Base-by-base conservation (phyloP, 2,113 vertebrate species). In the Orcinus orca region DNA sequence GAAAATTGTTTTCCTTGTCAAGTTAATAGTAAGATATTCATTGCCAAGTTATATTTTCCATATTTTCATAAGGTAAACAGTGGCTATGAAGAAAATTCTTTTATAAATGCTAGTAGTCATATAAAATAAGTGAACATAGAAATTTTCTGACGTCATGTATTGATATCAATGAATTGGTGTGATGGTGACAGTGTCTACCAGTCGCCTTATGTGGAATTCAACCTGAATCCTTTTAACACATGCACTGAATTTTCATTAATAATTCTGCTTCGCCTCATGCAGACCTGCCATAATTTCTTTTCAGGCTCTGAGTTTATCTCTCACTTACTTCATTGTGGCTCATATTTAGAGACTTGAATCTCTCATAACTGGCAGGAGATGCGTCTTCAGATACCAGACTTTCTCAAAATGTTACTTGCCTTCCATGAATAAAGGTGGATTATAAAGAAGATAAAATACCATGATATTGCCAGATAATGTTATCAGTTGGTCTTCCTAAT, bases 291-390 rank as follows among this genome's bases (percentile, higher is more conserved):
- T 38, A 47, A 36, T 79, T 95, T 73, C 33, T 79, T 47, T 65
- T 92, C 92, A 81, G 55, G 21, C 50, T 33, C 41, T 62, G 23
- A 93, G 36, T 93, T 86, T 65, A 74, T 31, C 94, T 79, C 74
- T 97, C 1, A 74, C 38, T 77, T 81, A 74, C n/a, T 74, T 81
- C 20, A 25, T 38, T 94, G 55, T 7, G 6, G 67, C 60, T 95
- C 63, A 84, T 93, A 95, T 93, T 96, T 70, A 47, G 70, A 36
- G 74, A 60, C 8, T 97, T 90, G 74, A 79, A 86, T 41, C 31
- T 90, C 80, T 50, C 12, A 3, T 50, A 50, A 50, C 47, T 50
- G 47, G 47, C 47, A 50, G 47, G 17, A 93, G 12, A 94, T 38
- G 0, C 60, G 89, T 98, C 87, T 71, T 80, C 74, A 4, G 0